Conservation (phyloP, 2,113 vertebrate genomes). For the Rhipidura dahli region DNA sequence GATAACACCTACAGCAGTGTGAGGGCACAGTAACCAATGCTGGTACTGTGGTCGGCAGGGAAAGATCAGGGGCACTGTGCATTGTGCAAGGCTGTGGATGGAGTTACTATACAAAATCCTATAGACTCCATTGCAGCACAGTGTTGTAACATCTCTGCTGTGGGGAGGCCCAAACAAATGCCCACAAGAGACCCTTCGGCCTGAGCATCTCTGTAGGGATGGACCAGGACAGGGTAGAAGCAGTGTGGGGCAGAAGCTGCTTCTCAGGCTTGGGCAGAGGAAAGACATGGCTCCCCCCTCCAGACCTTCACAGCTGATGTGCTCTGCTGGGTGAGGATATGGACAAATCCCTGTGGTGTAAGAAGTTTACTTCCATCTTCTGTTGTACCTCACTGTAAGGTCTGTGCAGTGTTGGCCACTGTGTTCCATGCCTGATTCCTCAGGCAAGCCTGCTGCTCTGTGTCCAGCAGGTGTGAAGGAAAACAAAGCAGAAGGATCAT, state of each 20-base stretch:
- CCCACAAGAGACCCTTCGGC: neutral
- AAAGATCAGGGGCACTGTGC: neutral
- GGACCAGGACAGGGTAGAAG: neutral
- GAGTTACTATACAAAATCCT: neutral
- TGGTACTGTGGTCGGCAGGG: fast-evolving
- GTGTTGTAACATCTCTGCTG: neutral
- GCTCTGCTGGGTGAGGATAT: neutral
- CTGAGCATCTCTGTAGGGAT: neutral
- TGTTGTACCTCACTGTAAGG: neutral
- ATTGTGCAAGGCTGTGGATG: neutral
- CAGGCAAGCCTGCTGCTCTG: neutral
- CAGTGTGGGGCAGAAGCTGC: fast-evolving
- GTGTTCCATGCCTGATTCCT: neutral
- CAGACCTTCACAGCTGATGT: neutral
- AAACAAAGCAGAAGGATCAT: neutral
- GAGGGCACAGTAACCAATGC: neutral
- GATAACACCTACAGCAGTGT: neutral
- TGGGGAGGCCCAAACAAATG: neutral
- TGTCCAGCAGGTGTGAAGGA: neutral
- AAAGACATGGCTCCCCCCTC: fast-evolving
- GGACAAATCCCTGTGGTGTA: neutral
- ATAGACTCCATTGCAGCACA: fast-evolving
- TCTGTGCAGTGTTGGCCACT: neutral
- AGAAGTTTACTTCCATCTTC: neutral
- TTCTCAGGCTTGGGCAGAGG: neutral